Conservation (phyloP, 2,888 invertebrate species). For the Lamellibrachia columna region DNA sequence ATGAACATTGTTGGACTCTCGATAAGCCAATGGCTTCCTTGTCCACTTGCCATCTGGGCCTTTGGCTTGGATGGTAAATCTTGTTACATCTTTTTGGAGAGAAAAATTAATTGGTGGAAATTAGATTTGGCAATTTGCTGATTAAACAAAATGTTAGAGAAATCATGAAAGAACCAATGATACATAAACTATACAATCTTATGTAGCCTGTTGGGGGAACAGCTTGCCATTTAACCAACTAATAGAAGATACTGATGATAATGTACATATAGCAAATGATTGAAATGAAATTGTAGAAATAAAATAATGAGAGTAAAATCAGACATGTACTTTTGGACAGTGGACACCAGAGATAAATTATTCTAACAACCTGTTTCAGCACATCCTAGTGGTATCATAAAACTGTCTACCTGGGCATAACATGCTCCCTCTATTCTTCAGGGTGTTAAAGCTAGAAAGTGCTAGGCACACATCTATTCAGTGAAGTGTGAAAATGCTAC, state of each 20-base stretch:
- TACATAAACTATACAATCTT: neutral
- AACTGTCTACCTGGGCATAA: neutral
- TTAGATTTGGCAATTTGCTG: neutral
- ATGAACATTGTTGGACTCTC: too few species aligned
- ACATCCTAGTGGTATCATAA: neutral
- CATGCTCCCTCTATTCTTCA: neutral
- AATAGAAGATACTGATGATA: neutral
- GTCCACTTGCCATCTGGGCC: too few species aligned
- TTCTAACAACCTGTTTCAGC: neutral
- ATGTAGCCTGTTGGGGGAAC: neutral
- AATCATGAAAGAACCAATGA: neutral
- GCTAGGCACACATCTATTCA: neutral
- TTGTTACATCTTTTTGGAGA: too few species aligned
- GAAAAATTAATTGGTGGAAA: neutral
- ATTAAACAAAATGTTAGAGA: neutral
- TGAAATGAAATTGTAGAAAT: neutral
- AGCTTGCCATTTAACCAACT: neutral
- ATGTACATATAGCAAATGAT: neutral
- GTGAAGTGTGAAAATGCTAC: neutral
- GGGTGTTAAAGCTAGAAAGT: constrained; percentile 5
- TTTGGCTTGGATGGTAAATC: too few species aligned
- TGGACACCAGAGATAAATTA: neutral
- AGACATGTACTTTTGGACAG: neutral
- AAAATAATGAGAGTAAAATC: neutral
- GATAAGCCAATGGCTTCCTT: too few species aligned